These are phyloP conservation scores for Cydia fagiglandana DNA, from an alignment of 1,140 invertebrate species.

Conservation along the genomic window DNA sequence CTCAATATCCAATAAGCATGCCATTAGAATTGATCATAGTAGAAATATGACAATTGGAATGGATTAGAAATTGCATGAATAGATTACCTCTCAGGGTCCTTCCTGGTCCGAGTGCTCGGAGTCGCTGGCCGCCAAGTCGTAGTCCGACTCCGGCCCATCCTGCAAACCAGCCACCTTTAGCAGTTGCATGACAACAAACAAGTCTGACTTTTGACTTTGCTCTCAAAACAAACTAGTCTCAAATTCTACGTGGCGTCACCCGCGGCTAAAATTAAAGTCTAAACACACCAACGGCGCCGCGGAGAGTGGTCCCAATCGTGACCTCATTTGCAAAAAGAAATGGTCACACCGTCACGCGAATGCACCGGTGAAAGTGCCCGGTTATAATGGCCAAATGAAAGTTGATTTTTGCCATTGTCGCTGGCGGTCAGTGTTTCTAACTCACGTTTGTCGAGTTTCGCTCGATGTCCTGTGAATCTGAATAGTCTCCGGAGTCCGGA, in stretches of 20 bases:
- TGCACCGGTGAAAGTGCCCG: slow-evolving; percentile 70
- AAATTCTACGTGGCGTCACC: slow-evolving; percentile 48
- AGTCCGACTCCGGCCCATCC: slow-evolving; percentile 69
- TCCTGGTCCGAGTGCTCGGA: slow-evolving; percentile 69
- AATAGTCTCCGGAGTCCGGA: slow-evolving; percentile 75
- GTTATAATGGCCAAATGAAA: slow-evolving; percentile 73
- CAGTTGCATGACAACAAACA: slow-evolving; percentile 60
- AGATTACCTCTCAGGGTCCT: slow-evolving; percentile 66
- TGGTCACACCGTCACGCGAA: slow-evolving; percentile 74
- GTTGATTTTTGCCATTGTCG: slow-evolving; percentile 47
- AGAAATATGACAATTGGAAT: not conserved
- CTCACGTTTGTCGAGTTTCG: slow-evolving; percentile 73
- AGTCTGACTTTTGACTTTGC: slow-evolving; percentile 34
- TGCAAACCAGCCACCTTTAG: slow-evolving; percentile 71
- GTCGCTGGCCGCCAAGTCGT: slow-evolving; percentile 67
- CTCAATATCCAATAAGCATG: slow-evolving; percentile 1
- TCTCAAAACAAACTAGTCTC: slow-evolving; percentile 15
- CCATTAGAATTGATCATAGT: not conserved
- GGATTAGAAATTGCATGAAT: slow-evolving; percentile 33
- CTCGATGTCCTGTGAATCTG: slow-evolving; percentile 75
- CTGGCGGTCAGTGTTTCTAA: slow-evolving; percentile 40
- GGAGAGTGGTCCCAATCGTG: slow-evolving; percentile 66
- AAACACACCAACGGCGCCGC: slow-evolving; percentile 53
- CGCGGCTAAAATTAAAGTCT: slow-evolving; percentile 52
- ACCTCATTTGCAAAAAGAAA: slow-evolving; percentile 77